Evolutionary conservation across 2,797 vertebrate genomes (phyloP).

Genomic region (Triplophysa bombifrons): DNA sequence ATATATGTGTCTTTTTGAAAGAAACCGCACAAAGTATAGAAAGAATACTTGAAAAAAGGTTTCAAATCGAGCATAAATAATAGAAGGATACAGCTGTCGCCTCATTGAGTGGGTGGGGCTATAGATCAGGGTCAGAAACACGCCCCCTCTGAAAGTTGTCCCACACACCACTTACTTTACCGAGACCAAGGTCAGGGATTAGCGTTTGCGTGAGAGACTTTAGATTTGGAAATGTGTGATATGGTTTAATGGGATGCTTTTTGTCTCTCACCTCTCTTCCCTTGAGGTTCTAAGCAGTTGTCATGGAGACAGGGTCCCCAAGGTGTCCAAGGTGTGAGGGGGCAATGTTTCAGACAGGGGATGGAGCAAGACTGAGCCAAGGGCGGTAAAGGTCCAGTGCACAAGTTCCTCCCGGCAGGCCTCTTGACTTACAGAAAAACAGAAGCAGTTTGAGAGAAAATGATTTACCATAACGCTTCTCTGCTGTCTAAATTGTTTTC

Average conservation of each 20-base stretch:
- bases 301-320: slow-evolving; percentile 82
- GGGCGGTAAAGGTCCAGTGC: slow-evolving; percentile 68
- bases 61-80: background rate
- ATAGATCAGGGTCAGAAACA: background rate
- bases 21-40: background rate
- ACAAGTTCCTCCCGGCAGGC: slow-evolving; percentile 75
- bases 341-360: slow-evolving; percentile 74
- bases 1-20: background rate
- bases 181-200: slow-evolving; percentile 6
- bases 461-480: slow-evolving; percentile 1
- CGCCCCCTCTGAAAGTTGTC: background rate
- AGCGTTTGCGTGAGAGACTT: background rate
- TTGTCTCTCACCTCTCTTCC: slow-evolving; percentile 76
- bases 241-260: slow-evolving; percentile 17
- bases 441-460: background rate
- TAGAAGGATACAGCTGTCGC: slow-evolving; percentile 12
- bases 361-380: slow-evolving; percentile 76
- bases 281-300: slow-evolving; percentile 76
- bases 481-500: background rate
- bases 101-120: background rate
- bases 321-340: slow-evolving; percentile 76
- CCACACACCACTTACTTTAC: background rate
- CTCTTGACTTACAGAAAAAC: slow-evolving; percentile 57
- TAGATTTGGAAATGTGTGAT: slow-evolving; percentile 2
- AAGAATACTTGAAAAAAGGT: background rate